Conservation (phyloP, 2,113 vertebrate species). For the Microtus ochrogaster region DNA sequence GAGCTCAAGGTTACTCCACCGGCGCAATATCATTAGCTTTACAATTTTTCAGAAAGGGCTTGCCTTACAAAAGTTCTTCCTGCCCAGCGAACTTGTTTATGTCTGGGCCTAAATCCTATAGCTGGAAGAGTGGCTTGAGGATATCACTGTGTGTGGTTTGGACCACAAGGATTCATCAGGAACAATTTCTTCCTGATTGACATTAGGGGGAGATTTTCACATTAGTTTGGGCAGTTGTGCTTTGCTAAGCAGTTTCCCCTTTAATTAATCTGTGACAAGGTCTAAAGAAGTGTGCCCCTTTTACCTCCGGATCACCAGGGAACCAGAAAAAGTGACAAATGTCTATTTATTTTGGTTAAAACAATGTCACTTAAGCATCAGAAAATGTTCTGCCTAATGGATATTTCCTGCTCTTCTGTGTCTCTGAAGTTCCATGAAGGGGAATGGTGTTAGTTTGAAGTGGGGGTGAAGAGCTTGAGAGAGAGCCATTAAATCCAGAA, state of each 20-base stretch:
- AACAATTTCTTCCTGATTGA: conserved; percentile 67
- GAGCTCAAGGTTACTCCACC: conserved; percentile 75
- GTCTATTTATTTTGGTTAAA: conserved; percentile 64
- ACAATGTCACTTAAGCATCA: conserved; percentile 47
- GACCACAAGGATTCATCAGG: conserved; percentile 69
- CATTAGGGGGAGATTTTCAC: conserved; percentile 39
- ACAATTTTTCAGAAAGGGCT: conserved; percentile 71
- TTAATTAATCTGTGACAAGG: neutral
- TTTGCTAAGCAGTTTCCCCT: conserved; percentile 57
- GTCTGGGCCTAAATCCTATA: conserved; percentile 75
- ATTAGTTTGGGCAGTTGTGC: neutral
- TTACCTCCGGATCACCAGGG: neutral
- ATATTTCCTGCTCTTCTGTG: neutral
- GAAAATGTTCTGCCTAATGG: conserved; percentile 53
- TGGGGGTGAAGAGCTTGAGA: fast-evolving
- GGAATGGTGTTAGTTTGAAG: neutral
- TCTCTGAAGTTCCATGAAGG: neutral
- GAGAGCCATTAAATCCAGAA: neutral
- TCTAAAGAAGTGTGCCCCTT: neutral
- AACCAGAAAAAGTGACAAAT: conserved; percentile 43
- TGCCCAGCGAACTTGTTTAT: conserved; percentile 59
- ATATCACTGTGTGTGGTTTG: conserved; percentile 49
- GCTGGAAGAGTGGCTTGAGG: conserved; percentile 58
- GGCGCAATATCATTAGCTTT: conserved; percentile 77
- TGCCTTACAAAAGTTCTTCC: conserved; percentile 70